Conservation (phyloP, 2,888 invertebrate species). For the Tenthredo mesomela region DNA sequence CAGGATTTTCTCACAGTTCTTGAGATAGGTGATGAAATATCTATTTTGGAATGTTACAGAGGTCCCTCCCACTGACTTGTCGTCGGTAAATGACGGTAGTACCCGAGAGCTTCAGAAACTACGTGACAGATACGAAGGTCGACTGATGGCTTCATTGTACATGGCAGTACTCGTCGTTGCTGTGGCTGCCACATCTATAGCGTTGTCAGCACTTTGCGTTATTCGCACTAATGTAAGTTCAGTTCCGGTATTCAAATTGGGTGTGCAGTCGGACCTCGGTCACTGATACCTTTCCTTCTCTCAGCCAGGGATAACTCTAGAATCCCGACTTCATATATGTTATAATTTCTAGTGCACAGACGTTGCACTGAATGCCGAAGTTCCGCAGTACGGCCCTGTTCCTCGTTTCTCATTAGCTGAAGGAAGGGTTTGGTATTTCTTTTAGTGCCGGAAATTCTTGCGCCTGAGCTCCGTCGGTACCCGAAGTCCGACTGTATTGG, state of each 20-base stretch:
- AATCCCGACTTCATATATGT: too few relatives aligned
- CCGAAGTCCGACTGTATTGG: too few relatives aligned
- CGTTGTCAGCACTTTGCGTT: constrained; percentile 82
- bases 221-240: neutral
- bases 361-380: too few relatives aligned
- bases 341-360: too few relatives aligned
- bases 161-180: constrained; percentile 86
- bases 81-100: constrained; percentile 62
- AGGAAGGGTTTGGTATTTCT: too few relatives aligned
- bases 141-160: constrained; percentile 87
- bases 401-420: too few relatives aligned
- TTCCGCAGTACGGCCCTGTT: too few relatives aligned
- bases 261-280: too few relatives aligned
- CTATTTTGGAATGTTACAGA: constrained; percentile 1
- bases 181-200: constrained; percentile 81
- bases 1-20: neutral
- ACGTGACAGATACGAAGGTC: constrained; percentile 74
- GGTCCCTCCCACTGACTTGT: neutral
- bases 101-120: constrained; percentile 72
- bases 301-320: too few relatives aligned
- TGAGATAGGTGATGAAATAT: neutral
- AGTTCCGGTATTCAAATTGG: neutral
- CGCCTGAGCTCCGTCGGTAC: too few relatives aligned
- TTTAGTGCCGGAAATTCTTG: too few relatives aligned
- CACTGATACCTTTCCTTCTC: too few relatives aligned